These are phyloP conservation scores for Mesembrinibis cayennensis DNA, from an alignment of 2,113 vertebrate genomes.

Conservation along the genomic window DNA sequence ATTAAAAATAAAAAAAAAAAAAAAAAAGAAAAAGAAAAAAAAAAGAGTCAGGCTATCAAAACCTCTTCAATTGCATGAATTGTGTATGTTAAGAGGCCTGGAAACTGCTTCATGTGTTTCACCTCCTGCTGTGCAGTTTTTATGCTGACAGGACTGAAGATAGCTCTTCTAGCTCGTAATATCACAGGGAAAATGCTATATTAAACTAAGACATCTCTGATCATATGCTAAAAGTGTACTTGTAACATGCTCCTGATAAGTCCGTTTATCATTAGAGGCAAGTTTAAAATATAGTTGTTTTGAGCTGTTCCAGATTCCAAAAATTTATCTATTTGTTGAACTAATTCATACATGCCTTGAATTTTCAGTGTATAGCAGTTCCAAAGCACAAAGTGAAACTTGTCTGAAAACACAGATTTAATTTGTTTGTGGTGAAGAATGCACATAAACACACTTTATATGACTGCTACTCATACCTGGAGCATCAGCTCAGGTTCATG, in stretches of 20 bases:
- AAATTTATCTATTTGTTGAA: not conserved
- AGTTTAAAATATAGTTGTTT: not conserved
- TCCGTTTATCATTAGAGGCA: not conserved
- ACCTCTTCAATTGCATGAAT: slow-evolving; percentile 55
- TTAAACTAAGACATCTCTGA: slow-evolving; percentile 39
- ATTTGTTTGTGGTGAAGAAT: not conserved
- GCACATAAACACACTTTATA: not conserved
- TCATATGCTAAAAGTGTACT: not conserved
- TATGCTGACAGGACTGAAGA: slow-evolving; percentile 57
- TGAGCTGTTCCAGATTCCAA: not conserved
- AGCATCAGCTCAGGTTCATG: not conserved
- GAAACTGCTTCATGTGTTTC: slow-evolving; percentile 59
- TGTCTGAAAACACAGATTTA: not conserved
- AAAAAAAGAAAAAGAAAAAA: too few species aligned
- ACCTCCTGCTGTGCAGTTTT: slow-evolving; percentile 61
- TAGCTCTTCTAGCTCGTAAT: slow-evolving; percentile 2
- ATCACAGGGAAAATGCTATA: slow-evolving; percentile 37
- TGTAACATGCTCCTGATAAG: not conserved
- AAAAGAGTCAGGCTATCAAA: not conserved
- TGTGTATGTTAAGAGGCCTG: slow-evolving; percentile 62
- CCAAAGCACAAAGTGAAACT: not conserved
- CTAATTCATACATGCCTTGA: not conserved
- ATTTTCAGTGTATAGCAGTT: not conserved
- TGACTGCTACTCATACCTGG: not conserved
- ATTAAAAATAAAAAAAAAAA: not conserved